phyloP scores from a whole-genome alignment of 2,888 invertebrate species.

The Diploptera punctata region DNA sequence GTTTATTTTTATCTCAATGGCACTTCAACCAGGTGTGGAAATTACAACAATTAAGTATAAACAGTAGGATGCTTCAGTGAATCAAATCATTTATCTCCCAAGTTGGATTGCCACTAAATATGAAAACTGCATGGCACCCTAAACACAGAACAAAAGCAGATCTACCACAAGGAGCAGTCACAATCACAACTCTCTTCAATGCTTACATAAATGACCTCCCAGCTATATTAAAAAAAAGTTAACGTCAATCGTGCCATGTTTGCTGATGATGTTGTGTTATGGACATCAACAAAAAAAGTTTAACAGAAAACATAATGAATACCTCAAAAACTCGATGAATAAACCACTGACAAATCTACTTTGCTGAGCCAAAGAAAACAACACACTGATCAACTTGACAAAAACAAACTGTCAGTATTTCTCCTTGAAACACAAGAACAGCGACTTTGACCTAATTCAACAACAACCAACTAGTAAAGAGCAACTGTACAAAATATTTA shows the following conservation, averaged over 20 bases:
- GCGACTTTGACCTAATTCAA: background rate
- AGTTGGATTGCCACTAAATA: background rate
- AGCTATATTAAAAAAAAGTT: background rate
- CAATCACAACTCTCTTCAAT: background rate
- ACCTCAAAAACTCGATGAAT: background rate
- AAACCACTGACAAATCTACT: background rate
- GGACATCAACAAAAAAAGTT: background rate
- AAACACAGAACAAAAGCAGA: background rate
- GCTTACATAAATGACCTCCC: background rate
- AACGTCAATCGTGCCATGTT: background rate
- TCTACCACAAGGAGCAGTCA: background rate
- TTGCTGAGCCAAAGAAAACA: background rate
- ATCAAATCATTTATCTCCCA: background rate
- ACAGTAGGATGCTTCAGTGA: too few species aligned
- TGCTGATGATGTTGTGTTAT: background rate
- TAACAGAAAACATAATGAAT: background rate
- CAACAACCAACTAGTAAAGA: too few species aligned
- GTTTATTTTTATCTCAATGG: background rate
- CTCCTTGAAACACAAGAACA: background rate
- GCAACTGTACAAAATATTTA: too few species aligned
- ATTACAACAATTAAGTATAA: too few species aligned
- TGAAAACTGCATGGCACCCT: background rate
- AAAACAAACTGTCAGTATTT: too few species aligned
- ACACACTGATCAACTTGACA: background rate
- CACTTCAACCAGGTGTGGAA: background rate